Conservation (phyloP, 2,113 vertebrate species). For the Thamnophis sirtalis region DNA sequence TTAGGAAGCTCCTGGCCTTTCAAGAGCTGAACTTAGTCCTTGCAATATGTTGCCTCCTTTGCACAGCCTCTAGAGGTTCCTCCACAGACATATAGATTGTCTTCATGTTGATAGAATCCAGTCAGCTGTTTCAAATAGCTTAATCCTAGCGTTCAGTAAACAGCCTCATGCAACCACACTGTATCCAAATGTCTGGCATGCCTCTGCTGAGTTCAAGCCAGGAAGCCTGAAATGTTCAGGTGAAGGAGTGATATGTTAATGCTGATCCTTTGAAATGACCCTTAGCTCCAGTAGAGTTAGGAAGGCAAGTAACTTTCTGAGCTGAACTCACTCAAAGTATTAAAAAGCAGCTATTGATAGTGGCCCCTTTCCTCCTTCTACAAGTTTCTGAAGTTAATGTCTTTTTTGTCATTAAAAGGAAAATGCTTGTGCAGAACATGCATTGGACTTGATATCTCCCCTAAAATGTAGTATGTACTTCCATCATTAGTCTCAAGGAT, state of each 20-base stretch:
- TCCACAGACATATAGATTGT: background rate
- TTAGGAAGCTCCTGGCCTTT: background rate
- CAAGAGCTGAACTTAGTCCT: background rate
- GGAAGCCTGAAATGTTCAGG: background rate
- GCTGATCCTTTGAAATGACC: background rate
- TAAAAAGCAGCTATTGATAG: background rate
- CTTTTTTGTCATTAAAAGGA: background rate
- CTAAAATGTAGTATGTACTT: background rate
- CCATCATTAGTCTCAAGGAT: background rate
- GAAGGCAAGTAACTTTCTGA: background rate
- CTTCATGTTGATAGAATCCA: background rate
- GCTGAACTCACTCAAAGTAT: background rate
- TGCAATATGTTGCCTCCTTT: background rate
- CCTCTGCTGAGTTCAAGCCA: background rate
- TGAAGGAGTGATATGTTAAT: background rate
- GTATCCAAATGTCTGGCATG: background rate
- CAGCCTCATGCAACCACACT: background rate
- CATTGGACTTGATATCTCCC: background rate
- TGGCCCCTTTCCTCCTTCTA: background rate
- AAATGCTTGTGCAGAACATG: background rate
- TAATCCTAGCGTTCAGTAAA: background rate
- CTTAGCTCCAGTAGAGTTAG: background rate
- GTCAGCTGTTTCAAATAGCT: background rate
- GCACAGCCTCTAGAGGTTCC: background rate
- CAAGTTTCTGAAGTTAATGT: background rate